Evolutionary conservation across 53 echinoderm and acorn worm species (phyloP).

Genomic region (Temnopleurus reevesii): DNA sequence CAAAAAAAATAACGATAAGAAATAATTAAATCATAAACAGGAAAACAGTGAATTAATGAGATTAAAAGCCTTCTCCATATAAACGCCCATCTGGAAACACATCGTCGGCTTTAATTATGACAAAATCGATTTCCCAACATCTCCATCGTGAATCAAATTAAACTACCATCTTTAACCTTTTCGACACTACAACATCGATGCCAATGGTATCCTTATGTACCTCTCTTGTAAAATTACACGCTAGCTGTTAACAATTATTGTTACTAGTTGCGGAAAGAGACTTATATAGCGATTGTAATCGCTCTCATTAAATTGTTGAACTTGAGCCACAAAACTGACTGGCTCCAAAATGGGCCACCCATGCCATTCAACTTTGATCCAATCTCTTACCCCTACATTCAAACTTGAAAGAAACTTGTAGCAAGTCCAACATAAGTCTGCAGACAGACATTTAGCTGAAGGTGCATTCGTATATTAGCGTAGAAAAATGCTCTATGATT

Average conservation of each 20-base stretch:
- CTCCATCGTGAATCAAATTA: slow-evolving; percentile 12
- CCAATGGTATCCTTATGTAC: no score
- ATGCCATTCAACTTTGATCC: slow-evolving; percentile 6
- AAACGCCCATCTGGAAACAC: slow-evolving; percentile 32
- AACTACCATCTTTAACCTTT: not conserved
- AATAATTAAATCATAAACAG: slow-evolving; percentile 36
- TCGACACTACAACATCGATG: no score
- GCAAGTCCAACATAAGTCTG: not conserved
- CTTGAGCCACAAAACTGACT: slow-evolving; percentile 1
- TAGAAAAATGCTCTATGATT: no score
- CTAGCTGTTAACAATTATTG: not conserved
- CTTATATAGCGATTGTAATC: slow-evolving; percentile 3
- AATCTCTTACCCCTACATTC: not conserved
- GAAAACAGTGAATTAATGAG: slow-evolving; percentile 42
- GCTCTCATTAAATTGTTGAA: not conserved
- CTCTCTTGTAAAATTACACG: no score
- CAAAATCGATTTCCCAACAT: not conserved
- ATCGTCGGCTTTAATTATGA: not conserved
- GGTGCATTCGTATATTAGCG: not conserved
- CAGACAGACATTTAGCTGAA: not conserved
- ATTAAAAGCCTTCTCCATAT: slow-evolving; percentile 9
- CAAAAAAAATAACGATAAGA: not conserved
- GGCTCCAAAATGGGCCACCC: not conserved
- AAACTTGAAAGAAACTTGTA: not conserved
- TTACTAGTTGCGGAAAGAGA: not conserved